A percentile compares a stretch with the other conserved stretches of the same genome.
These are phyloP conservation scores for Poeciliopsis presidionis DNA, from an alignment of 2,797 vertebrate species.

Conservation along the genomic window DNA sequence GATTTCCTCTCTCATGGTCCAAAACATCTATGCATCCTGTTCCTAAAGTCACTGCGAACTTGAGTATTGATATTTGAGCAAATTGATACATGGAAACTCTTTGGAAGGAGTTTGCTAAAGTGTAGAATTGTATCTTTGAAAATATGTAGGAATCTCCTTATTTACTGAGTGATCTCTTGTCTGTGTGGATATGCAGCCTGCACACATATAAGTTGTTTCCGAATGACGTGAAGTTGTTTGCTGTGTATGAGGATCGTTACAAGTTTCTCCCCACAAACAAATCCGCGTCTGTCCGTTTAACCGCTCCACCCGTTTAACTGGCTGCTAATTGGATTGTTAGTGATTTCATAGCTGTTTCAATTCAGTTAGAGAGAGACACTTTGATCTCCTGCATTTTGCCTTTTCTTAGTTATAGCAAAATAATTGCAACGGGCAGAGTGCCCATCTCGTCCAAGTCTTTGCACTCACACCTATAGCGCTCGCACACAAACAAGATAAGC, in stretches of 20 bases:
- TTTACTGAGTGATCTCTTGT: not conserved
- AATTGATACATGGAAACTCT: too few species aligned
- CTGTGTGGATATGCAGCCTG: not conserved
- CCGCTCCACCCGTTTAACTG: constrained; percentile 32
- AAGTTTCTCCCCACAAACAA: constrained; percentile 17
- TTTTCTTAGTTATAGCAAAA: constrained; percentile 52
- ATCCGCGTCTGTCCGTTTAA: constrained; percentile 26
- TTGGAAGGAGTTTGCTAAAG: not conserved
- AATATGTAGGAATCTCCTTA: not conserved
- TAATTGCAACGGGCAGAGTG: constrained; percentile 49
- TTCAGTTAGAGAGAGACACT: constrained; percentile 21
- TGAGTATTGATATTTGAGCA: too few species aligned
- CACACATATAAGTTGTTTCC: not conserved
- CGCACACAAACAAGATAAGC: constrained; percentile 48
- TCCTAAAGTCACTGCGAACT: too few species aligned
- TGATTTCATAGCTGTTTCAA: constrained; percentile 44
- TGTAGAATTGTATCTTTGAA: not conserved
- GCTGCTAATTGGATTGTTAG: constrained; percentile 36
- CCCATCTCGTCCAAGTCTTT: constrained; percentile 31
- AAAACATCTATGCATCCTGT: not conserved
- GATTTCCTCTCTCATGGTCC: not conserved
- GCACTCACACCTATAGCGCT: not conserved
- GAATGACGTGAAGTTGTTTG: not conserved
- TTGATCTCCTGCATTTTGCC: constrained; percentile 36
- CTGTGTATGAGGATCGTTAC: constrained; percentile 6